Percentiles rank a stretch among this genome's conserved stretches.
phyloP scores from a whole-genome alignment of 2,113 vertebrate genomes.

The Hydrochoerus hydrochaeris region DNA sequence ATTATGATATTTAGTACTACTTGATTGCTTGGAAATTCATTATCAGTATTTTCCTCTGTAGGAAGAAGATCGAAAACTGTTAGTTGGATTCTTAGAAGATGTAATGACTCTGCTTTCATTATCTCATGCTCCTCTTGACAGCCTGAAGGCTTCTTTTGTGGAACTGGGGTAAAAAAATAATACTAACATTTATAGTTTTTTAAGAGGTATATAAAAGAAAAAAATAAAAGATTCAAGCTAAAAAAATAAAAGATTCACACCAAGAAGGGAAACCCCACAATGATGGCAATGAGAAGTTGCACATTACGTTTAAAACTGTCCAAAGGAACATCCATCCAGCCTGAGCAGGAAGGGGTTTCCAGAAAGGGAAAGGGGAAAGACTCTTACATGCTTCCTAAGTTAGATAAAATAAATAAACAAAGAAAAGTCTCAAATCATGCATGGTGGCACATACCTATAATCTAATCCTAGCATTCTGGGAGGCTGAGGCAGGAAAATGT shows the following conservation, averaged over 20 bases:
- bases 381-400: background rate
- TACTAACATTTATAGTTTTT: background rate
- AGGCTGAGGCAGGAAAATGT: background rate
- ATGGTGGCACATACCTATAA: background rate
- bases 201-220: background rate
- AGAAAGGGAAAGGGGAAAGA: background rate
- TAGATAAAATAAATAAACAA: background rate
- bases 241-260: background rate
- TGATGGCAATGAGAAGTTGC: background rate
- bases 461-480: background rate
- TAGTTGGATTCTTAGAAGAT: conserved; percentile 98
- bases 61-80: conserved; percentile 98
- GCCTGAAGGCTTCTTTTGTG: conserved; percentile 98
- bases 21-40: conserved; percentile 32
- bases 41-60: conserved; percentile 74
- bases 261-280: background rate
- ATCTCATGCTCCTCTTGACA: conserved; percentile 96
- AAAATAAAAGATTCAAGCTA: background rate
- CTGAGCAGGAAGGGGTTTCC: background rate
- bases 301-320: background rate
- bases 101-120: conserved; percentile 98
- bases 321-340: background rate
- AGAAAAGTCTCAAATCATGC: background rate
- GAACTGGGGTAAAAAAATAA: conserved; percentile 93
- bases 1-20: conserved; percentile 43